These are phyloP conservation scores for Podarcis muralis DNA, from an alignment of 2,113 vertebrate genomes.

Conservation along the genomic window DNA sequence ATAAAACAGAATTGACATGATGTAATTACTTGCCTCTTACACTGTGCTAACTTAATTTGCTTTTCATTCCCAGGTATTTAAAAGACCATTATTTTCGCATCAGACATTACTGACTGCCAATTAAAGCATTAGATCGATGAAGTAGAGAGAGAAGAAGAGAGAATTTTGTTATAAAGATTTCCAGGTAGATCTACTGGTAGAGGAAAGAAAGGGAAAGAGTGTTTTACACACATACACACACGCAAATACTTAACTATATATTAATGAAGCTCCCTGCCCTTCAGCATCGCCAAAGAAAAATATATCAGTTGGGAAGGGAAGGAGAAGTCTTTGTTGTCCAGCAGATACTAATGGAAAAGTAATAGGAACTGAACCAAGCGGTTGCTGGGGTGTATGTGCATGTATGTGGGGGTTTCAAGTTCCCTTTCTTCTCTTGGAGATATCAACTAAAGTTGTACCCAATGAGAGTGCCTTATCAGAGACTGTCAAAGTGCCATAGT, in stretches of 20 bases:
- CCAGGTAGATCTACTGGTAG: slow-evolving; percentile 51
- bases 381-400: not conserved
- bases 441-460: slow-evolving; percentile 3
- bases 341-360: not conserved
- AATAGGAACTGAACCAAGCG: not conserved
- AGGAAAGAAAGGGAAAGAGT: slow-evolving; percentile 30
- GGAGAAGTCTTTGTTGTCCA: slow-evolving; percentile 16
- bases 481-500: not conserved
- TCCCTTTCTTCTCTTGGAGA: not conserved
- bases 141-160: slow-evolving; percentile 60
- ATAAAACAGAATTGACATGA: slow-evolving; percentile 77
- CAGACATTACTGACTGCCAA: slow-evolving; percentile 76
- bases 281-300: slow-evolving; percentile 40
- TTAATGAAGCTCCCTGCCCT: not conserved
- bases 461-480: not conserved
- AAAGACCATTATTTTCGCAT: slow-evolving; percentile 79
- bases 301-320: not conserved
- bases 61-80: slow-evolving; percentile 82
- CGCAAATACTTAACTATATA: not conserved
- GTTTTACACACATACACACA: slow-evolving; percentile 7
- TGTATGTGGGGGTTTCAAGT: not conserved
- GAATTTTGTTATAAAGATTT: slow-evolving; percentile 58
- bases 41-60: slow-evolving; percentile 80
- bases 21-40: slow-evolving; percentile 81
- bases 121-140: slow-evolving; percentile 77